Percentiles rank a stretch among this genome's conserved stretches.
Conservation (phyloP, 2,113 vertebrate species). For the Campylorhamphus procurvoides region DNA sequence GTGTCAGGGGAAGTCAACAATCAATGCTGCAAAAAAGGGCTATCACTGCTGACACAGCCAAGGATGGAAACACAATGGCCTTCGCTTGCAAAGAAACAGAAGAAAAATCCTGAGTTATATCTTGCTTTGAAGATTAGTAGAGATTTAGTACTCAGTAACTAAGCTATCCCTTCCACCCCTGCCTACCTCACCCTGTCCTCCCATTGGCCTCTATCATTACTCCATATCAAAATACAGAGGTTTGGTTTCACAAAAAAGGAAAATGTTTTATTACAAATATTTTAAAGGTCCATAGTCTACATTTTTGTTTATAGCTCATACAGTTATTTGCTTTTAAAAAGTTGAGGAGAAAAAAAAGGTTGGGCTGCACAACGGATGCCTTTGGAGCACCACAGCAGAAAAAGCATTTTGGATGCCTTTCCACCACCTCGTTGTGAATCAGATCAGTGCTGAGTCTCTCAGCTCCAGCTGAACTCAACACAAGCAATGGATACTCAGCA, state of each 20-base stretch:
- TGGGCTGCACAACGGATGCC: neutral
- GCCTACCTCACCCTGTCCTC: conserved; percentile 26
- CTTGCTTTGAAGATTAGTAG: conserved; percentile 72
- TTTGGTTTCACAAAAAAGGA: neutral
- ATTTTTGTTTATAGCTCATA: neutral
- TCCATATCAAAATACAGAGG: neutral
- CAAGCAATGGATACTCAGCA: neutral
- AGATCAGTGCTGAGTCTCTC: neutral
- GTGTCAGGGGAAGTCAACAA: conserved; percentile 83
- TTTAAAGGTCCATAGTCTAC: neutral
- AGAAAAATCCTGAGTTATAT: conserved; percentile 60
- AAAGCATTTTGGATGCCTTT: neutral
- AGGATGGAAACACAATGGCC: conserved; percentile 70
- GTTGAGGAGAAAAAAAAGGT: neutral
- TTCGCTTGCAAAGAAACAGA: conserved; percentile 68
- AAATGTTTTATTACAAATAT: neutral
- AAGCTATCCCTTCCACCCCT: conserved; percentile 34
- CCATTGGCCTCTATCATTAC: neutral
- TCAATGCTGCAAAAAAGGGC: conserved; percentile 70
- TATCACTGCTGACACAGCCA: conserved; percentile 72
- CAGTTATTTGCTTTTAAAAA: conserved; percentile 11
- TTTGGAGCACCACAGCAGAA: neutral
- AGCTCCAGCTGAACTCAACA: conserved; percentile 14
- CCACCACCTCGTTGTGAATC: neutral
- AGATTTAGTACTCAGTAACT: conserved; percentile 60